Evolutionary conservation across 1,140 invertebrate species (phyloP).

Genomic region (Oreohelix idahoensis): DNA sequence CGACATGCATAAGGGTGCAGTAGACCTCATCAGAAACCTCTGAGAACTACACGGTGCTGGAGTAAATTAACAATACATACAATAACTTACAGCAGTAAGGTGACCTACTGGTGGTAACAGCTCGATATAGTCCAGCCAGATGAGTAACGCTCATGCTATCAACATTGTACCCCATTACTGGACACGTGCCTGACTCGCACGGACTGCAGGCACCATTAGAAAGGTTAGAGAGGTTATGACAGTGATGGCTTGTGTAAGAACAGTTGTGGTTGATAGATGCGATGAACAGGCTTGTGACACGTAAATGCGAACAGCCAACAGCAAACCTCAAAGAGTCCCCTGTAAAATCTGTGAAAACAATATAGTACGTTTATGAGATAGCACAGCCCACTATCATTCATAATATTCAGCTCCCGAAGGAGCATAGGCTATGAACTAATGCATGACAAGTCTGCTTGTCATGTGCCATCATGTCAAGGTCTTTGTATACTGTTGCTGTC

Average conservation of each 20-base stretch:
- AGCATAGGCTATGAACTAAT: no score
- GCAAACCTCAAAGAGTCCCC: neutral
- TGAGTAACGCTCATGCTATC: neutral
- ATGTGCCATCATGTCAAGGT: no score
- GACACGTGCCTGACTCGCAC: neutral
- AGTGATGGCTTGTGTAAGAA: neutral
- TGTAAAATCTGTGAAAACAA: neutral
- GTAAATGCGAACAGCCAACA: slow-evolving; percentile 7
- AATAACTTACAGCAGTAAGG: slow-evolving; percentile 15
- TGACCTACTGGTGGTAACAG: neutral
- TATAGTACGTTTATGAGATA: no score
- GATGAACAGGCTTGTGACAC: slow-evolving; percentile 1
- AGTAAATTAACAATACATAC: neutral
- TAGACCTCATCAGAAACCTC: no score
- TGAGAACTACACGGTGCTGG: no score
- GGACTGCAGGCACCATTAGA: neutral
- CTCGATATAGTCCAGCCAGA: neutral
- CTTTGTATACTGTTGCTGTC: no score
- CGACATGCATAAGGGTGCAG: no score
- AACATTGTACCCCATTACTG: slow-evolving; percentile 14
- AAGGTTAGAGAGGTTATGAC: neutral
- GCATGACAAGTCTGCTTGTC: no score
- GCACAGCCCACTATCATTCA: no score
- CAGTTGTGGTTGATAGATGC: slow-evolving; percentile 6
- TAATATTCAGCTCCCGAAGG: no score